Conservation (phyloP, 2,113 vertebrate species). For the Sylvietta virens region DNA sequence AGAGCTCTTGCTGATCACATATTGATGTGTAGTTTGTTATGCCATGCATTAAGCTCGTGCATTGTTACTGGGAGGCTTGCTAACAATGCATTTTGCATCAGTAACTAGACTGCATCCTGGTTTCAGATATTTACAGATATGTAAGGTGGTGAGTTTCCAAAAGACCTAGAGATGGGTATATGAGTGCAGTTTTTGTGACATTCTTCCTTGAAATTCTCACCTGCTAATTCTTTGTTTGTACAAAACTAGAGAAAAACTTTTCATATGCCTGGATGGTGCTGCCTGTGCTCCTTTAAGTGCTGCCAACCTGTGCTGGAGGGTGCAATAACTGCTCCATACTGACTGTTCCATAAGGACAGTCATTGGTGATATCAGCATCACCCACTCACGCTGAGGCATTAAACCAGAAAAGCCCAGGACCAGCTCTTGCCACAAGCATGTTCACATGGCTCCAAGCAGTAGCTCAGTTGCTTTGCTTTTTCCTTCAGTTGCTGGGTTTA, state of each 20-base stretch:
- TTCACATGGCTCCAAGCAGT: not conserved
- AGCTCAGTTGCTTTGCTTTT: not conserved
- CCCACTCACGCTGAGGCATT: not conserved
- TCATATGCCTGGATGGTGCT: not conserved
- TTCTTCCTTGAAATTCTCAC: not conserved
- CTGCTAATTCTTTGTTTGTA: not conserved
- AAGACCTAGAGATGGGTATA: not conserved
- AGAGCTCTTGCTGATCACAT: constrained; percentile 4
- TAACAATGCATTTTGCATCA: not conserved
- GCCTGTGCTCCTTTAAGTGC: not conserved
- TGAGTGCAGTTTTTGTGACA: not conserved
- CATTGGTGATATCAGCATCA: not conserved
- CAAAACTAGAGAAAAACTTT: not conserved
- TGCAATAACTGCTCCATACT: not conserved
- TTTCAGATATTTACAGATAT: not conserved
- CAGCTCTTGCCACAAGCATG: not conserved
- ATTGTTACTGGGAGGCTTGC: not conserved
- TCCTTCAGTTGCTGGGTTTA: not conserved
- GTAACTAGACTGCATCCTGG: not conserved
- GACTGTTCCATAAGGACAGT: not conserved
- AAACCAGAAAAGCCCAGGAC: not conserved
- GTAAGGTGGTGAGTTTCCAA: not conserved
- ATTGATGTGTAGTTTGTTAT: not conserved
- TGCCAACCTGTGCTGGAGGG: not conserved
- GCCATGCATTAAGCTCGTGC: not conserved